These are phyloP conservation scores for Psittacula cyanocephala DNA, from an alignment of 2,113 vertebrate genomes.

Conservation along the genomic window DNA sequence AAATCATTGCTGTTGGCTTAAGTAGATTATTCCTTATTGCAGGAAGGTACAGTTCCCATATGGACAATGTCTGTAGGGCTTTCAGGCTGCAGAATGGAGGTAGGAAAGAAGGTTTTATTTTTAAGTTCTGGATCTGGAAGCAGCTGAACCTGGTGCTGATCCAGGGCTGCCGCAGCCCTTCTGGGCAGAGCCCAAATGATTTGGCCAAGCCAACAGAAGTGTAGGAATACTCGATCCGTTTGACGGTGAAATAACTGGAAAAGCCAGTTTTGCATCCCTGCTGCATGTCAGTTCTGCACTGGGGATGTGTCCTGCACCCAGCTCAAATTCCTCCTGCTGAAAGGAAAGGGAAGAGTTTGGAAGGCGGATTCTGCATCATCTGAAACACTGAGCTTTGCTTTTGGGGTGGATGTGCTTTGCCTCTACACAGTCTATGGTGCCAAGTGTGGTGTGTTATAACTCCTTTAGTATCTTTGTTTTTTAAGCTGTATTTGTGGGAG, in stretches of 20 bases:
- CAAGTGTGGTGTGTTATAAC: not conserved
- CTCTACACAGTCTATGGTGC: not conserved
- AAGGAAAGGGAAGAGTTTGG: not conserved
- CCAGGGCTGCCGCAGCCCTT: not conserved
- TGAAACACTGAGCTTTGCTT: not conserved
- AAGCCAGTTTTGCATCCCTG: not conserved
- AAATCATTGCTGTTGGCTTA: not conserved
- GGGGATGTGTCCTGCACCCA: rapidly evolving
- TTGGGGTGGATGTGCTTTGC: not conserved
- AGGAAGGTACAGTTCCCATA: not conserved
- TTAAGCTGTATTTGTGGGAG: too few relatives aligned
- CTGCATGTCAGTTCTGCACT: rapidly evolving
- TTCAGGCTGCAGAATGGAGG: rapidly evolving
- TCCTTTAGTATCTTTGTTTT: not conserved
- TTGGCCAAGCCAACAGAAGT: not conserved
- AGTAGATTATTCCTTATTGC: not conserved
- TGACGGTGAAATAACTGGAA: not conserved
- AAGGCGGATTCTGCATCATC: not conserved
- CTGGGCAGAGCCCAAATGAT: not conserved
- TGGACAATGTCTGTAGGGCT: not conserved
- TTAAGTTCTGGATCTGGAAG: not conserved
- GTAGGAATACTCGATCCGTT: not conserved
- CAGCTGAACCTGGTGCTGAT: not conserved
- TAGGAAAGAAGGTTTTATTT: not conserved
- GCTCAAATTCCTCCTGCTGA: not conserved